Conservation (phyloP, 2,797 vertebrate genomes). For the Lerista edwardsae region DNA sequence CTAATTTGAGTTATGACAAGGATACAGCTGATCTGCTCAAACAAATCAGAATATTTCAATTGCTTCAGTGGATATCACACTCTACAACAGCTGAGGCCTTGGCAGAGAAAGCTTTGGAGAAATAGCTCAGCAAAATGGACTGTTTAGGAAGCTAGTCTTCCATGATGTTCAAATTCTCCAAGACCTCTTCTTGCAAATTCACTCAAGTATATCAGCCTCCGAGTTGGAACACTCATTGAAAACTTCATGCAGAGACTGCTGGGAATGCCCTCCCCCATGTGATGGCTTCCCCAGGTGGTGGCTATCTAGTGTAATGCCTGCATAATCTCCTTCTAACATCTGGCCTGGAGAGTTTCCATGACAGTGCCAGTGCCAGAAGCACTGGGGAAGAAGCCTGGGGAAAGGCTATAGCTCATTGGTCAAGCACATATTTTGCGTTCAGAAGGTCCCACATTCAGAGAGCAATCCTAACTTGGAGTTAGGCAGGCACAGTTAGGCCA, state of each 20-base stretch:
- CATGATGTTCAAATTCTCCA: constrained; percentile 9
- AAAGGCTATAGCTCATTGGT: too few species aligned
- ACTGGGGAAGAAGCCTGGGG: too few species aligned
- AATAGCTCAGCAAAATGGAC: not conserved
- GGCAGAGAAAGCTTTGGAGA: not conserved
- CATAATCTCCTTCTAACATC: not conserved
- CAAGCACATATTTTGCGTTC: too few species aligned
- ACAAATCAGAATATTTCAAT: constrained; percentile 16
- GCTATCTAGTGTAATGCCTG: too few species aligned
- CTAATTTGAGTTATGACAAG: not conserved
- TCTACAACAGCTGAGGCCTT: constrained; percentile 14
- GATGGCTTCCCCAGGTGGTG: not conserved
- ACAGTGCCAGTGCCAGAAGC: not conserved
- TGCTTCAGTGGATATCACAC: constrained; percentile 1
- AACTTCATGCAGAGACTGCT: not conserved
- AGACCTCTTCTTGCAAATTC: not conserved
- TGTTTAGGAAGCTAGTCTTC: not conserved
- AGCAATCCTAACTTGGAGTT: too few species aligned
- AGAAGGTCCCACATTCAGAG: too few species aligned
- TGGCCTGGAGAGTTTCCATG: not conserved
- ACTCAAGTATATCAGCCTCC: not conserved
- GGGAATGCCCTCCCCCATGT: not conserved
- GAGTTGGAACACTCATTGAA: not conserved
- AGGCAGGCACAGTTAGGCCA: too few species aligned
- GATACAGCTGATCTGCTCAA: constrained; percentile 2